Base-by-base conservation (phyloP, 2,113 vertebrate genomes). In the Nothoprocta perdicaria region DNA sequence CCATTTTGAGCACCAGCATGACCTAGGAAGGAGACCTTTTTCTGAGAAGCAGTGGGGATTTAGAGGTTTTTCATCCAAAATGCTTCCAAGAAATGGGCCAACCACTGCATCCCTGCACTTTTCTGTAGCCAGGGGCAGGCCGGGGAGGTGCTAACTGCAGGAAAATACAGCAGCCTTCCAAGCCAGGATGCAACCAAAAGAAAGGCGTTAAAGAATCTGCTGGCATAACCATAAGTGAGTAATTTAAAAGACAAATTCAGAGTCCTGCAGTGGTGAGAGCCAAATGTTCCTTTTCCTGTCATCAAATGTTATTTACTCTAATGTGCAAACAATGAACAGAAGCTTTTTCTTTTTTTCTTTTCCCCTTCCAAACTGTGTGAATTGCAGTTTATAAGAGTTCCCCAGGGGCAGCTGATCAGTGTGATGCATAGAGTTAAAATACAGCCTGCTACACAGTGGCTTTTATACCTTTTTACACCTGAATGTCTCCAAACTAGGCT, bases 301-400 rank as follows among this genome's bases (percentile, higher is more conserved):
- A 88, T 96, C 94, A 65, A 83, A 91, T 89, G 61, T 78, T 95
- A 91, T 95, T 96, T 93, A 94, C 62, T 93, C 43, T 91, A 88
- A 93, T 92, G 80, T 85, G 82, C 85, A 95, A 95, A 96, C 96
- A 95, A 96, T 91, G 92, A 96, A 80, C 89, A 94, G 92, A 93
- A 96, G 85, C 45, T 22, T 93, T 82, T 65, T 33, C 8, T 26
- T 24, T 10, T 24, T 24, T 24, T 24, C 48, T 10, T 14, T 0
- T n/a, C 57, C 41, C 31, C 17, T 72, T n/a, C 53, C 4, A 0
- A 92, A 90, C 72, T 77, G 62, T 45, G 72, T 35, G 75, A 96
- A 85, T 92, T 94, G 84, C 84, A 61, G 57, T 80, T 93, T 72
- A 57, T 74, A 65, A 80, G 62, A 89, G 29, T 92, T 92, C 84